Base-by-base conservation (phyloP, 1,140 invertebrate species). In the Drosophila repleta region DNA sequence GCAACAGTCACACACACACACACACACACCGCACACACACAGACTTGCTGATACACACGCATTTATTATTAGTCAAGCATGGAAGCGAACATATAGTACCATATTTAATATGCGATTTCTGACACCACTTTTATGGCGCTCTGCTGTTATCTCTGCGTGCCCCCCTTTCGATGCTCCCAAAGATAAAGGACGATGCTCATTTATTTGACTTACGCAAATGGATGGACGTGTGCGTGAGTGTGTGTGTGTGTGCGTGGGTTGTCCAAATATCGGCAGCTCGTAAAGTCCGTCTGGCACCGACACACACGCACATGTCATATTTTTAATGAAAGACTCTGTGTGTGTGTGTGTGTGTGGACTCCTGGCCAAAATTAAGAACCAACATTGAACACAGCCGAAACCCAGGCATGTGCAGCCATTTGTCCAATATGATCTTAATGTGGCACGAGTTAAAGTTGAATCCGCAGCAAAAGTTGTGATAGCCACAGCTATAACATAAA, bases 41-140 rank as follows among this genome's bases (percentile, higher is more conserved):
- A 37, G 39, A 56, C 52, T 63, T 15, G 35, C 35, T 41, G 53
- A 26, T 29, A 37, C 32, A 29, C 35, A n/a, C n/a, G 53, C 37
- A 71, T 65, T 58, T 66, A 61, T 74, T 84, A 85, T 85, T 84
- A 81, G 81, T 84, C 66, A 41, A 64, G 70, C 26, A 39, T 18
- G 37, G 32, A 39, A 26, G 52, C 41, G 52, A 67, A 61, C 63
- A 68, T 73, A 73, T 71, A 53, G 41, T 82, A 53, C 58, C 85
- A 87, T 88, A 87, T 87, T 87, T 79, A 87, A 88, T 87, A 87
- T 87, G 78, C 78, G 74, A 82, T 79, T 78, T 87, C 81, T 74
- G 81, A 81, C 81, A 87, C 77, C 81, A 77, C 68, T 85, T 76
- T 64, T 65, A 77, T 79, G 82, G 68, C 53, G 45, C 66, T 26